These are phyloP conservation scores for Macropis europaea DNA, from an alignment of 2,888 invertebrate species.

Conservation along the genomic window DNA sequence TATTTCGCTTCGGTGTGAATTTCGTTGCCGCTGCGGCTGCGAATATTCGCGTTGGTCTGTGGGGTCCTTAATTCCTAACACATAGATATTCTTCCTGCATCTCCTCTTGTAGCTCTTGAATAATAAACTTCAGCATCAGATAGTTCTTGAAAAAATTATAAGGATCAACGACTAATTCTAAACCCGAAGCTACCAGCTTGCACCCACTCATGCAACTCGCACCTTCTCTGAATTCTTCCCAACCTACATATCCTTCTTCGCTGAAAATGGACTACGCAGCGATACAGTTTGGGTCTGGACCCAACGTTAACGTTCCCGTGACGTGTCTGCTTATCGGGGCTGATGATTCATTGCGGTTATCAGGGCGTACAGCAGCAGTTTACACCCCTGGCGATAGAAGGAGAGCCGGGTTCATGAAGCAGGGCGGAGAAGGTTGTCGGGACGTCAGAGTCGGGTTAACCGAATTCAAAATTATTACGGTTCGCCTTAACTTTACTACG, in stretches of 20 bases:
- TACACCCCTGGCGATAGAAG: slow-evolving; percentile 36
- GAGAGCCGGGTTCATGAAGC: slow-evolving; percentile 46
- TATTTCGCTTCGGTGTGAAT: no score
- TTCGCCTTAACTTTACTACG: slow-evolving; percentile 56
- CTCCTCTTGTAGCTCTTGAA: no score
- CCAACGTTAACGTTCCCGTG: slow-evolving; percentile 32
- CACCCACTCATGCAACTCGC: no score
- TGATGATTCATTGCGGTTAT: slow-evolving; percentile 60
- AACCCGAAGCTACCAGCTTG: neutral
- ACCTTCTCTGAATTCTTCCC: neutral
- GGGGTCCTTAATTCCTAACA: no score
- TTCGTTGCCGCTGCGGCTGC: no score
- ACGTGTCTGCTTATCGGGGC: slow-evolving; percentile 56
- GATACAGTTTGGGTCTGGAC: slow-evolving; percentile 34
- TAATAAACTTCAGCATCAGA: no score
- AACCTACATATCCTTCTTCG: neutral
- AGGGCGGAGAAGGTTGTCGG: slow-evolving; percentile 38
- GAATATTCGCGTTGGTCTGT: no score
- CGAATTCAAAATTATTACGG: slow-evolving; percentile 68
- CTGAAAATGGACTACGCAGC: neutral
- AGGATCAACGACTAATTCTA: neutral
- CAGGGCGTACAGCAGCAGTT: slow-evolving; percentile 52
- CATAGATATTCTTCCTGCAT: no score
- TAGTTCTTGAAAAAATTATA: no score
- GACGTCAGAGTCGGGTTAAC: slow-evolving; percentile 59